Conservation (phyloP, 23 tunicate species). For the Phallusia fumigata region DNA sequence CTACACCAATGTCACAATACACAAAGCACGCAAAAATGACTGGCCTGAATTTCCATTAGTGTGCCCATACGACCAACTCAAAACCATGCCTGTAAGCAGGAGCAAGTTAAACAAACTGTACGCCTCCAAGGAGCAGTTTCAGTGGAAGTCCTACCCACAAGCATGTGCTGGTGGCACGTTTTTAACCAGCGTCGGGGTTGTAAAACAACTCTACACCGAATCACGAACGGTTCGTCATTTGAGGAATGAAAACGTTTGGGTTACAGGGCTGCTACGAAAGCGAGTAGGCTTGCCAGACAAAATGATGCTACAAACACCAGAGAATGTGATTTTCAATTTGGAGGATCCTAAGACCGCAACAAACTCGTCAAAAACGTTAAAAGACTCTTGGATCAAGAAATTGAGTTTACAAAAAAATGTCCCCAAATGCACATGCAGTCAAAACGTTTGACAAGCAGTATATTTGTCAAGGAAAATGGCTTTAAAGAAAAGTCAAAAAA, state of each 20-base stretch:
- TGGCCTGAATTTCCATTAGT: neutral
- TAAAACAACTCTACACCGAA: neutral
- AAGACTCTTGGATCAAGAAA: no score
- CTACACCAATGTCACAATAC: neutral
- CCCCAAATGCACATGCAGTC: no score
- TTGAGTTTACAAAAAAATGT: no score
- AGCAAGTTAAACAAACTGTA: neutral
- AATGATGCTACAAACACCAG: neutral
- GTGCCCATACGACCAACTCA: neutral
- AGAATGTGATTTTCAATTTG: neutral
- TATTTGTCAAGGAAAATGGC: no score
- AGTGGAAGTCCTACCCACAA: neutral
- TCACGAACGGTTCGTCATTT: neutral
- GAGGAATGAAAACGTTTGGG: neutral
- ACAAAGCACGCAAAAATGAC: neutral
- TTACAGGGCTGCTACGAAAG: neutral
- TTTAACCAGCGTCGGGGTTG: neutral
- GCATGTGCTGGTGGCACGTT: neutral
- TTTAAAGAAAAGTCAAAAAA: no score
- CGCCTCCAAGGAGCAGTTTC: neutral
- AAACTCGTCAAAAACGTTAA: no score
- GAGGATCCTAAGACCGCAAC: neutral
- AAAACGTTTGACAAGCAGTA: neutral
- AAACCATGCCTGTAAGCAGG: neutral
- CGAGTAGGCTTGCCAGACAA: neutral